Conservation (phyloP, 1,140 invertebrate species). For the Atta colombica region DNA sequence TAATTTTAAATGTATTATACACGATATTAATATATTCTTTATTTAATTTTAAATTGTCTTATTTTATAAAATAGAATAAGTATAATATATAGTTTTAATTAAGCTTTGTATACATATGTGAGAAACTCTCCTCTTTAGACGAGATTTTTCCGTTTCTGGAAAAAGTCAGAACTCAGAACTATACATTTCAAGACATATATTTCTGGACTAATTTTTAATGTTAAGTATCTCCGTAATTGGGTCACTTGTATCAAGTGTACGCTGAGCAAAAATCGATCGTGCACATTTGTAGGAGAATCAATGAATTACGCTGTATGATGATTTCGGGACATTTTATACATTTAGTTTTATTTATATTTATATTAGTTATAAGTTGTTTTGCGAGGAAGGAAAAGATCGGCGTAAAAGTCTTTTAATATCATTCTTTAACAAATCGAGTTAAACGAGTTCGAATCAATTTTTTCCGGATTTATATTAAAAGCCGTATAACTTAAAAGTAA, state of each 20-base stretch:
- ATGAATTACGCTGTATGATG: constrained; percentile 3
- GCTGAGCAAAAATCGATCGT: constrained; percentile 17
- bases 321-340: not conserved
- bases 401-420: not conserved
- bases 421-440: too few species aligned
- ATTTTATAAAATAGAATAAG: not conserved
- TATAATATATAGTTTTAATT: not conserved
- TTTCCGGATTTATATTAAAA: too few species aligned
- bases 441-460: too few species aligned
- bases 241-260: constrained; percentile 19
- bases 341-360: not conserved
- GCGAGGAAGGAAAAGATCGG: not conserved
- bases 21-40: not conserved
- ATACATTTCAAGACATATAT: not conserved
- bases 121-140: not conserved
- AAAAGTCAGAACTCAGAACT: not conserved
- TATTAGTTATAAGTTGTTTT: too few species aligned
- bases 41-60: not conserved
- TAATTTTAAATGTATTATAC: not conserved
- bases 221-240: constrained; percentile 38
- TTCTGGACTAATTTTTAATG: constrained; percentile 28
- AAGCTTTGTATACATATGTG: not conserved
- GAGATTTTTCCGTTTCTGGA: not conserved
- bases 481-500: too few species aligned
- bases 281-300: not conserved